Evolutionary conservation across 2,113 vertebrate genomes (phyloP), one percentile per base, ranked within the genome.

Genomic region (Ailurus styani): DNA sequence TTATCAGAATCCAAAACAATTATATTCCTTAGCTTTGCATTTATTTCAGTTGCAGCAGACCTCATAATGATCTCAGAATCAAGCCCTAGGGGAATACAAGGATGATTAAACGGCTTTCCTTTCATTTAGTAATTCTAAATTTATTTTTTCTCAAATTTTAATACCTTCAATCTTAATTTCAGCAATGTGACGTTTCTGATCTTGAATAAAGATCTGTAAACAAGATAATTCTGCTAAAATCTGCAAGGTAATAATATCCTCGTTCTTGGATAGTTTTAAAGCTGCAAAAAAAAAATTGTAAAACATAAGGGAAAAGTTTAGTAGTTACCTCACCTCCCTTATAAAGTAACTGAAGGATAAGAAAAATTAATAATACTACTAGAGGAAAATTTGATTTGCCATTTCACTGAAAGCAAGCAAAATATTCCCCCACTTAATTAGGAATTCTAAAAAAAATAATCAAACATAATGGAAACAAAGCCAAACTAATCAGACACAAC

Each of bases 101-200:
- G 62, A 97, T 84, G 1, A 93, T 13, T 95, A 21, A 83, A 10
- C 62, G 42, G 6, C 62, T 70, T 0, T 0, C 31, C 50, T 92
- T 95, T 93, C 47, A 97, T 64, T 90, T 95, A 72, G 0, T 1
- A 90, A 57, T 88, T 96, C 23, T 75, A 1, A 93, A 93, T n/a
- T 23, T 85, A 93, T 23, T 45, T 82, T 93, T 34, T 77, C 50
- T 96, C 2, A 96, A 87, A 40, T 45, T 95, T 81, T 93, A 97
- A 96, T 99, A 99, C 99, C 99, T 99, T 99, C 99, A 87, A 99
- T 99, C 89, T 99, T 98, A 96, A 99, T 99, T 99, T 99, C 99
- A 86, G 99, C 99, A 98, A 99, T 99, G 96, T 98, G 99, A 12
- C 96, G 98, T 86, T 99, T 99, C 98, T 99, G 98, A 97, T 99